These are phyloP conservation scores for Mya arenaria DNA, from an alignment of 1,140 invertebrate genomes.

Conservation along the genomic window DNA sequence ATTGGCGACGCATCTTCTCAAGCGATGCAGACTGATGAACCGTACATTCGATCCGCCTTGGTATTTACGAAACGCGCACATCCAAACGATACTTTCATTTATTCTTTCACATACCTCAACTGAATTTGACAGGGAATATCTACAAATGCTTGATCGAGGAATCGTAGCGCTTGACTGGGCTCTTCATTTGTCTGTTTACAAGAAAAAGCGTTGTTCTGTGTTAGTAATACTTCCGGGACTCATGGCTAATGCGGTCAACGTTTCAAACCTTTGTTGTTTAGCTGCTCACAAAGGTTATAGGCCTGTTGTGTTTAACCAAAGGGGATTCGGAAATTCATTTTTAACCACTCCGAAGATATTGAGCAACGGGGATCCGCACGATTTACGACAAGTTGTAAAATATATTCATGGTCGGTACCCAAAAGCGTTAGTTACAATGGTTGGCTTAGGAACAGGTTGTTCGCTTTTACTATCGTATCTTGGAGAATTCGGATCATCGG, in stretches of 20 bases:
- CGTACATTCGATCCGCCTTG: constrained; percentile 65
- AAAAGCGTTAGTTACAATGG: constrained; percentile 65
- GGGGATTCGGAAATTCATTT: constrained; percentile 70
- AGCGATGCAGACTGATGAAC: constrained; percentile 64
- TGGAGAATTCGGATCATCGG: constrained; percentile 76
- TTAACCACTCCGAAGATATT: constrained; percentile 74
- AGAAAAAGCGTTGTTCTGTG: constrained; percentile 62
- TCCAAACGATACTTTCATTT: constrained; percentile 72
- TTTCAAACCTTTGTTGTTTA: constrained; percentile 57
- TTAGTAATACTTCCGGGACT: constrained; percentile 73
- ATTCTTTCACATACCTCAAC: constrained; percentile 53
- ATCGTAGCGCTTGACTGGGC: constrained; percentile 77
- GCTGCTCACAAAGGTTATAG: constrained; percentile 69
- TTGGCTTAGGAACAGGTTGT: constrained; percentile 72
- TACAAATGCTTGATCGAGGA: constrained; percentile 75
- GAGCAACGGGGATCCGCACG: constrained; percentile 72
- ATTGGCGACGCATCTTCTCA: constrained; percentile 69
- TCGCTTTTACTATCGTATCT: constrained; percentile 75
- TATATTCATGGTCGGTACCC: constrained; percentile 68
- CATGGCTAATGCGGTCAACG: constrained; percentile 58
- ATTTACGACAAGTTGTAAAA: constrained; percentile 71
- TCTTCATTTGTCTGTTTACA: constrained; percentile 54
- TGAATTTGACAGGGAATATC: constrained; percentile 66
- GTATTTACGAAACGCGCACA: constrained; percentile 67
- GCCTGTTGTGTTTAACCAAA: constrained; percentile 72